Evolutionary conservation across 2,797 vertebrate genomes (phyloP).

Genomic region (Sylvilagus floridanus): DNA sequence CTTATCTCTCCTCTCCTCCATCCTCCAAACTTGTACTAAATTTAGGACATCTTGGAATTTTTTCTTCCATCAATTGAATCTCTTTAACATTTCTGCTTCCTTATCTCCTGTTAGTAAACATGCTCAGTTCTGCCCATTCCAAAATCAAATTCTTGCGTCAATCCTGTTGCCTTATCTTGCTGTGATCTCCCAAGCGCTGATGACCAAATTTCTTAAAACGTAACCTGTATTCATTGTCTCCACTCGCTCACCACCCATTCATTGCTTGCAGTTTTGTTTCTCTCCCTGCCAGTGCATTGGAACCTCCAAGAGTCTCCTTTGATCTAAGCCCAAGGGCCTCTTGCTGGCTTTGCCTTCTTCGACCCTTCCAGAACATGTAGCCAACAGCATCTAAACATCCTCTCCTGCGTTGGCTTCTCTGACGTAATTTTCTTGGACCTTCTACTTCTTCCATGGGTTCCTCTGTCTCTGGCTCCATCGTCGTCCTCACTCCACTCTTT

Average conservation of each 20-base stretch:
- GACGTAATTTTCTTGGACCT: not conserved
- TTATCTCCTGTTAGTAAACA: not conserved
- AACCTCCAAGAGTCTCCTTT: not conserved
- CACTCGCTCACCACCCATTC: not conserved
- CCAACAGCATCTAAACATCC: not conserved
- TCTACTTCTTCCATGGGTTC: not conserved
- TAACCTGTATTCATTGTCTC: not conserved
- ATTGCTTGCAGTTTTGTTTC: not conserved
- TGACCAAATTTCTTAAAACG: not conserved
- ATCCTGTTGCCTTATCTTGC: not conserved
- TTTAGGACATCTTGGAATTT: not conserved
- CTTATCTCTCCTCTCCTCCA: not conserved
- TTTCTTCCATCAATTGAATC: not conserved
- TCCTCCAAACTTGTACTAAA: not conserved
- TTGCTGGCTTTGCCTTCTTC: not conserved
- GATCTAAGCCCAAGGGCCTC: not conserved
- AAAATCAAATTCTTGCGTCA: not conserved
- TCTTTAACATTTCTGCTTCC: not conserved
- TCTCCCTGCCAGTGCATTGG: not conserved
- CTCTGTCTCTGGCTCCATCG: accelerated
- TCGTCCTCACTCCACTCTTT: not conserved
- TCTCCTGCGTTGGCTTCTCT: not conserved
- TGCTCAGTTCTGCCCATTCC: not conserved
- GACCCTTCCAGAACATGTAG: not conserved
- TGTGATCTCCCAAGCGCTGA: not conserved